Conservation (phyloP, 2,797 vertebrate species). For the Thripadectes ignobilis region DNA sequence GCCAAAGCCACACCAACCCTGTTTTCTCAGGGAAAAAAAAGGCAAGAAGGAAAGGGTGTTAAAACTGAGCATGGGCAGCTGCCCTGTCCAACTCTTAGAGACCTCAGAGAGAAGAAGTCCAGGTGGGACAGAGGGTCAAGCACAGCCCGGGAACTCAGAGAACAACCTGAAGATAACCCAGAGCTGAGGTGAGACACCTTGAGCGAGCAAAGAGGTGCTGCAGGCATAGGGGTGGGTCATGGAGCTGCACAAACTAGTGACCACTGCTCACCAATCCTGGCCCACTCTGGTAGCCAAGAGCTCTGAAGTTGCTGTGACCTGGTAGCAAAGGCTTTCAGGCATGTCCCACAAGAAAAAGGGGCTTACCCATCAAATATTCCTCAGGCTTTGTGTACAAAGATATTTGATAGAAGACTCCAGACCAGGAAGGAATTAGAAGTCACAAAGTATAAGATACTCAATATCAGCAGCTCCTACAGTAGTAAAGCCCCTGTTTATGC, state of each 20-base stretch:
- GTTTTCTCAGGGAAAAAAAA: not conserved
- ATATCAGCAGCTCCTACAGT: not conserved
- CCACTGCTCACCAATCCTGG: not conserved
- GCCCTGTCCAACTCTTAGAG: not conserved
- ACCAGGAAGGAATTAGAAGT: not conserved
- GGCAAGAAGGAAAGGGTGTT: not conserved
- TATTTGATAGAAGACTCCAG: not conserved
- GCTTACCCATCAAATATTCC: not conserved
- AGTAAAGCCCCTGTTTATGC: not conserved
- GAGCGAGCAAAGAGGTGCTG: not conserved
- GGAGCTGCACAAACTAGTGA: not conserved
- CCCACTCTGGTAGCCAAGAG: not conserved
- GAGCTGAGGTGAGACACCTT: not conserved
- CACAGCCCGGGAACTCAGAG: not conserved
- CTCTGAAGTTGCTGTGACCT: not conserved
- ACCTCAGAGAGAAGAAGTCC: not conserved
- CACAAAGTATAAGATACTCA: not conserved
- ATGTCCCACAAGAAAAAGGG: not conserved
- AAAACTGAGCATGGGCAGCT: not conserved
- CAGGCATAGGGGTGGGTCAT: not conserved
- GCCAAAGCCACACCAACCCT: not conserved
- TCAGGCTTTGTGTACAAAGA: not conserved
- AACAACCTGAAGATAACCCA: not conserved
- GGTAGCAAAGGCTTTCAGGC: not conserved
- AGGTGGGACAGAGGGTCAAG: not conserved